Evolutionary conservation across 2,113 vertebrate species (phyloP), one percentile per base, ranked within the genome.

Genomic region (Upupa epops): DNA sequence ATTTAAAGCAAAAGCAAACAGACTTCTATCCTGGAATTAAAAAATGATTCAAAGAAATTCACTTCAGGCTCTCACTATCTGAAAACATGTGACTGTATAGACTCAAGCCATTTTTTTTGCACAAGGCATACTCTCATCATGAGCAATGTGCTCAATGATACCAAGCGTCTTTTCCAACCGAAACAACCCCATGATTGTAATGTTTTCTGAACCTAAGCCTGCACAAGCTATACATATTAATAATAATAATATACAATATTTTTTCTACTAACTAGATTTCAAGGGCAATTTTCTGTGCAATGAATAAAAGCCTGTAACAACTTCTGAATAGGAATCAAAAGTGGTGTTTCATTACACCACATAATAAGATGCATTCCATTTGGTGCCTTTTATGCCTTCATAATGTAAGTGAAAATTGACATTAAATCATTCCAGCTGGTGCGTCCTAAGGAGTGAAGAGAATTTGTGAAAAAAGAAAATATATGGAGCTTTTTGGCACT

Each of bases 231-330:
- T 20, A 72, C 15, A 52, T 31, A n/a, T 83, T 86, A 90, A 81
- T 89, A 87, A 88, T 68, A 85, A 91, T 87, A 86, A 90, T 87
- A 84, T 70, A 48, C 49, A 83, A 66, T 74, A 56, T 13, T 60
- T 92, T 94, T 90, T 73, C 36, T 69, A 77, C 61, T 94, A 89
- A 94, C 72, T 75, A 86, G 79, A 90, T 83, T 90, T 95, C 83
- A 88, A 91, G 61, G 40, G 49, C 51, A 90, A 92, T 93, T 92
- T 42, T 92, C 58, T 56, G 68, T 49, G 60, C 64, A 86, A 78
- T 72, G 83, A 92, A 74, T 77, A 80, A 83, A 91, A 94, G 69
- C 56, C 60, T 91, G 60, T 81, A 92, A 74, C 42, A 36, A 58
- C 82, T 92, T 86, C 46, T 70, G 66, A 86, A 91, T 56, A 75